phyloP scores from a whole-genome alignment of 2,113 vertebrate genomes.

The Calidris pygmaea region DNA sequence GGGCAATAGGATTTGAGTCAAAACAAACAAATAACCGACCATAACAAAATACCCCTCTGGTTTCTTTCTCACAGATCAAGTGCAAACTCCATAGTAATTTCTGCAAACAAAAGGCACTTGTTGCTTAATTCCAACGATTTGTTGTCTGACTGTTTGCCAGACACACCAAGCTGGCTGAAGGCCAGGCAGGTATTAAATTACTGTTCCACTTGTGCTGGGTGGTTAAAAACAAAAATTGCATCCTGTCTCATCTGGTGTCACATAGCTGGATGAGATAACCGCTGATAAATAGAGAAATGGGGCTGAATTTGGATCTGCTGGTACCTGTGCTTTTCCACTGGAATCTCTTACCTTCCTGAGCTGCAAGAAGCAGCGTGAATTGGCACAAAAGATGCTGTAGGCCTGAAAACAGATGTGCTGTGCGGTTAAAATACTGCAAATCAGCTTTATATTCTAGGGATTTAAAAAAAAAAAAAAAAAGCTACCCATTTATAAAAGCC shows the following conservation, averaged over 20 bases:
- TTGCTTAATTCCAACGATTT: not conserved
- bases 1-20: not conserved
- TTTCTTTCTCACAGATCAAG: not conserved
- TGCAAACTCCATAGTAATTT: rapidly evolving
- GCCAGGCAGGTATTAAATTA: conserved; percentile 6
- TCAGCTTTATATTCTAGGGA: not conserved
- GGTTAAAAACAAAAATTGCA: not conserved
- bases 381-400: not conserved
- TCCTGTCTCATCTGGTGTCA: not conserved
- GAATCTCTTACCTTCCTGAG: not conserved
- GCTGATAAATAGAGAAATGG: not conserved
- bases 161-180: not conserved
- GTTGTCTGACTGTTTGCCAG: not conserved
- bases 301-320: not conserved
- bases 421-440: not conserved
- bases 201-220: not conserved
- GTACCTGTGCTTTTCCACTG: not conserved
- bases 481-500: not conserved
- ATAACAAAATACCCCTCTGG: not conserved
- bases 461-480: not conserved
- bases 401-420: not conserved
- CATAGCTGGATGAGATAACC: not conserved
- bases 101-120: conserved; percentile 11
- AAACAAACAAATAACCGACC: not conserved
- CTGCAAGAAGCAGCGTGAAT: not conserved